Base-by-base conservation (phyloP, 2,888 invertebrate genomes). In the Latheticus oryzae region DNA sequence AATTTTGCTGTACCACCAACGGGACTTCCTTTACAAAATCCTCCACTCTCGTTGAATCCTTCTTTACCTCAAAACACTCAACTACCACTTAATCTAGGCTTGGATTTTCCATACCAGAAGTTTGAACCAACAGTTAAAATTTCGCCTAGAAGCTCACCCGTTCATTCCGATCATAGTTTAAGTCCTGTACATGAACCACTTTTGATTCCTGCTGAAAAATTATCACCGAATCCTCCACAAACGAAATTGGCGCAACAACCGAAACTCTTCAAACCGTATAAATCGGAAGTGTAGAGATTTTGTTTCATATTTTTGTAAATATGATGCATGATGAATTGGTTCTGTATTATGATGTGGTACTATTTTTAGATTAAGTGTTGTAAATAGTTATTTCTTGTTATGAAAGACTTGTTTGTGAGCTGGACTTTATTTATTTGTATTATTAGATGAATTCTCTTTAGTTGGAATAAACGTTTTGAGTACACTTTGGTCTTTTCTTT, bases 241-340 rank as follows among this genome's bases (percentile, higher is more conserved):
- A 79, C 65, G 71, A 73, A 72, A 62, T 69, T 73, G 3, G 68
- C 62, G 11, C 76, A 81, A 26, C 83, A 83, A 67, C 88, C 87
- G 0, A 88, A 88, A 72, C 79, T 90, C 13, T 90, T 90, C 73
- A 89, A 90, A 74, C 90, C 90, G 1, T 90, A 90, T 79, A 90
- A 90, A 70, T 83, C 82, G 38, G 85, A 86, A 63, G 72, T 72
- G 57, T 79, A 45, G 16, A 45, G 24, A 4, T n/a, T n/a, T 4
- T 23, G 24, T 23, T n/a, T n/a, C n/a, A 24, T 17, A 28, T 11
- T 2, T 21, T 9, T 38, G 37, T 38, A 38, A 38, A 38, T 38
- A 38, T 35, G 16, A 19, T 38, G 37, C 17, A 19, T 21, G 19
- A 12, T n/a, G n/a, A n/a, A n/a, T 21, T 38, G 37, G 21, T 11